A percentile compares a stretch with the other conserved stretches of the same genome.
Evolutionary conservation across 2,797 vertebrate genomes (phyloP).

Genomic region (Taeniopygia guttata): DNA sequence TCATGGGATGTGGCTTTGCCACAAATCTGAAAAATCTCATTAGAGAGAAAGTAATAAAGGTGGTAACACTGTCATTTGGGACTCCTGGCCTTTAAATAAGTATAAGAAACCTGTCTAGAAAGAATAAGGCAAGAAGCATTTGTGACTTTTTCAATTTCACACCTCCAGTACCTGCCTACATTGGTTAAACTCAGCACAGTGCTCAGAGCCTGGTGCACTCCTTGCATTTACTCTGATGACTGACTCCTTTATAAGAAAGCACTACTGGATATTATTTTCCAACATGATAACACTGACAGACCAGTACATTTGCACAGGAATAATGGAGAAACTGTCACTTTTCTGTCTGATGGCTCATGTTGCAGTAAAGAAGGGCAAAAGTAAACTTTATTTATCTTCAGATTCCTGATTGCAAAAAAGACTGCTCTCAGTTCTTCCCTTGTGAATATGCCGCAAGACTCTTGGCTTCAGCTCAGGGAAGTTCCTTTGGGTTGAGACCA

Average conservation of each 20-base stretch:
- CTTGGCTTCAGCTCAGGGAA: neutral
- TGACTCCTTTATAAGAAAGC: neutral
- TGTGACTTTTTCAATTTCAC: slow-evolving; percentile 52
- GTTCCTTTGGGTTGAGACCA: neutral
- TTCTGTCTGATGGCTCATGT: neutral
- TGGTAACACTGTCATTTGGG: neutral
- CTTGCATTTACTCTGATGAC: neutral
- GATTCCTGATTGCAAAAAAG: neutral
- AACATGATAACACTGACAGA: slow-evolving; percentile 6
- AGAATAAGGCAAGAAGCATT: slow-evolving; percentile 20
- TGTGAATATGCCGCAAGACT: neutral
- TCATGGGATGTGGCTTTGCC: neutral
- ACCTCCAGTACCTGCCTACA: slow-evolving; percentile 13
- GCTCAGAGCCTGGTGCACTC: neutral
- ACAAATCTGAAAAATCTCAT: slow-evolving; percentile 42
- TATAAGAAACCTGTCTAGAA: slow-evolving; percentile 20
- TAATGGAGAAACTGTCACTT: slow-evolving; percentile 38
- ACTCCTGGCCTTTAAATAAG: slow-evolving; percentile 26
- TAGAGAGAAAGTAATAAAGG: slow-evolving; percentile 53
- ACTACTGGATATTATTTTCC: slow-evolving; percentile 18
- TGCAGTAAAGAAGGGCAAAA: neutral
- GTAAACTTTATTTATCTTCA: neutral
- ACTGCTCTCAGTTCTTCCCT: neutral
- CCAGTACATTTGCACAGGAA: slow-evolving; percentile 20
- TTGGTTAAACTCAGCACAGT: neutral